These are phyloP conservation scores for Mimachlamys varia DNA, from an alignment of 2,888 invertebrate species.

Conservation along the genomic window DNA sequence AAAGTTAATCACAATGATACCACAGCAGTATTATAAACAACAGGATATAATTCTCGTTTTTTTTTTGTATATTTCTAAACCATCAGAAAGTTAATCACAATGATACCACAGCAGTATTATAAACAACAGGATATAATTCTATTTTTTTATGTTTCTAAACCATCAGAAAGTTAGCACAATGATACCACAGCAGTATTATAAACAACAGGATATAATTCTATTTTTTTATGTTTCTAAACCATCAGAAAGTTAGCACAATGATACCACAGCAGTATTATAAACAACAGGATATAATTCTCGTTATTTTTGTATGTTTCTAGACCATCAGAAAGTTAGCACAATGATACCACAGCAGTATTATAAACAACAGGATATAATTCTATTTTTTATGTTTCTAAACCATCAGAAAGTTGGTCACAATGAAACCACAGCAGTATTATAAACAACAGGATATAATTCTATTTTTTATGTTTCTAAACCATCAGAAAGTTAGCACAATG, in stretches of 20 bases:
- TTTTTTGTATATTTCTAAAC: not conserved
- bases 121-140: not conserved
- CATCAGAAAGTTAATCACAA: not conserved
- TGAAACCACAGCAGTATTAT: not conserved
- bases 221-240: not conserved
- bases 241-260: not conserved
- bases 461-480: not conserved
- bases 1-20: not conserved
- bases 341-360: not conserved
- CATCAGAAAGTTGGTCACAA: not conserved
- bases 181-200: not conserved
- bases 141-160: not conserved
- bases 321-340: not conserved
- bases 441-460: not conserved
- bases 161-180: not conserved
- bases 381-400: not conserved
- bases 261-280: not conserved
- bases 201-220: not conserved
- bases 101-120: not conserved
- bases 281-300: not conserved
- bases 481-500: not conserved
- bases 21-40: not conserved
- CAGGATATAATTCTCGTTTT: not conserved
- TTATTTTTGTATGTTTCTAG: not conserved
- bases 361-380: not conserved